Evolutionary conservation across 2,888 invertebrate species (phyloP).

Genomic region (Pycnomerus fuliginosus): DNA sequence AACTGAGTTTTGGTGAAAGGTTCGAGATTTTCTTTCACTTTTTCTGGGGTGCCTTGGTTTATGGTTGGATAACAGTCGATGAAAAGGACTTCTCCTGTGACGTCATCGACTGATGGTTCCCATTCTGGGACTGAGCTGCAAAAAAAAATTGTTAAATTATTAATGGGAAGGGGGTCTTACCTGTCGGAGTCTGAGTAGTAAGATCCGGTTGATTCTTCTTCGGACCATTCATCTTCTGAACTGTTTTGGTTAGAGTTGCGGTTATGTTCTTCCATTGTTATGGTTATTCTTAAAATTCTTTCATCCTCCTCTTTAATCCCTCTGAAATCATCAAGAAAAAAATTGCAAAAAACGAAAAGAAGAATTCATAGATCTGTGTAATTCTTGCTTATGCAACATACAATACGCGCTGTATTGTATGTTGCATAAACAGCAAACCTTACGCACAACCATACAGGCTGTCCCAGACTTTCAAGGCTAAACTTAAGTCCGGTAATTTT

Average conservation of each 20-base stretch:
- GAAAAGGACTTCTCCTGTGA: constrained; percentile 66
- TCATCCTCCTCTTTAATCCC: no score
- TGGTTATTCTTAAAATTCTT: neutral
- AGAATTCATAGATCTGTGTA: no score
- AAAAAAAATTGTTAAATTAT: no score
- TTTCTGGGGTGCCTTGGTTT: constrained; percentile 43
- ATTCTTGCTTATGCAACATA: no score
- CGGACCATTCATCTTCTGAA: constrained; percentile 44
- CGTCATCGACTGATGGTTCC: constrained; percentile 63
- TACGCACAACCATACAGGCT: no score
- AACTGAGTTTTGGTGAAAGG: constrained; percentile 46
- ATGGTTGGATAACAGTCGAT: constrained; percentile 59
- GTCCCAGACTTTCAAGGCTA: no score
- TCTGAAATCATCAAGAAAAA: no score
- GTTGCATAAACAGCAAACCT: no score
- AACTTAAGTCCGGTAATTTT: no score
- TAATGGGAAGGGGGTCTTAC: no score
- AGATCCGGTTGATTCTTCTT: constrained; percentile 51
- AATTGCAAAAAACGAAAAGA: no score
- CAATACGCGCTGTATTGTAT: no score
- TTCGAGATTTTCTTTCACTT: constrained; percentile 30
- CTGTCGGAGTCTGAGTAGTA: constrained; percentile 64
- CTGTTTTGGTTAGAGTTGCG: neutral
- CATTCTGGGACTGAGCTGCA: constrained; percentile 68
- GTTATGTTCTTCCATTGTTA: constrained; percentile 3